Percentiles rank a stretch among this genome's conserved stretches.
Conservation (phyloP, 2,797 vertebrate genomes). For the Acanthornis magna region DNA sequence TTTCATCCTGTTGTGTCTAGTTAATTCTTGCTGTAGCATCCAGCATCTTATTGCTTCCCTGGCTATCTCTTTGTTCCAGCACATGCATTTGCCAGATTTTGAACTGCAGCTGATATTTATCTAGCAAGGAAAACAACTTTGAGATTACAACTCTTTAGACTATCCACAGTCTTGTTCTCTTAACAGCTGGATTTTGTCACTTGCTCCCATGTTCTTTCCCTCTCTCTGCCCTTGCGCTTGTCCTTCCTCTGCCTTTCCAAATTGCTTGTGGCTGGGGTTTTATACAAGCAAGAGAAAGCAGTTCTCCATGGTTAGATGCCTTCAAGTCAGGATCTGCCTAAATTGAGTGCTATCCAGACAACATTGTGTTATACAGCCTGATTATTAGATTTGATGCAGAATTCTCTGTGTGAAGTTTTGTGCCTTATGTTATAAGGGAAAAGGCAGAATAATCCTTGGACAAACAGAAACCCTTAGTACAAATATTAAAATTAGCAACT, state of each 20-base stretch:
- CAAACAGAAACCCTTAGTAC: not conserved
- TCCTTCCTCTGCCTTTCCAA: not conserved
- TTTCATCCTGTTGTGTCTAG: not conserved
- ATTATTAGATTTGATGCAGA: not conserved
- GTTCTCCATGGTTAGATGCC: not conserved
- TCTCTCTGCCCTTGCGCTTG: not conserved
- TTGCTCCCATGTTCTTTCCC: not conserved
- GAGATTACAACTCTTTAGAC: not conserved
- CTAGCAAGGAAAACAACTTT: not conserved
- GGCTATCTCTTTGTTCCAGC: not conserved
- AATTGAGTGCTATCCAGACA: not conserved
- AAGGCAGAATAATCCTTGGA: not conserved
- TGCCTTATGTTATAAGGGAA: not conserved
- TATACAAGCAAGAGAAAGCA: not conserved
- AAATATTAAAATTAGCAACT: not conserved
- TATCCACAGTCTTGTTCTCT: not conserved
- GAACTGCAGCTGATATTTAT: constrained; percentile 1
- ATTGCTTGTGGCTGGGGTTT: not conserved
- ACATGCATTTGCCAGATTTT: not conserved
- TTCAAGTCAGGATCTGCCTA: not conserved
- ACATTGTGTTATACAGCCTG: not conserved
- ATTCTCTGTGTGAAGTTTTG: not conserved
- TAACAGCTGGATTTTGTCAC: not conserved
- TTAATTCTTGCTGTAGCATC: not conserved
- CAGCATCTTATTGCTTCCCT: not conserved